phyloP scores from a whole-genome alignment of 2,888 invertebrate genomes.

The Andrena flavipes region DNA sequence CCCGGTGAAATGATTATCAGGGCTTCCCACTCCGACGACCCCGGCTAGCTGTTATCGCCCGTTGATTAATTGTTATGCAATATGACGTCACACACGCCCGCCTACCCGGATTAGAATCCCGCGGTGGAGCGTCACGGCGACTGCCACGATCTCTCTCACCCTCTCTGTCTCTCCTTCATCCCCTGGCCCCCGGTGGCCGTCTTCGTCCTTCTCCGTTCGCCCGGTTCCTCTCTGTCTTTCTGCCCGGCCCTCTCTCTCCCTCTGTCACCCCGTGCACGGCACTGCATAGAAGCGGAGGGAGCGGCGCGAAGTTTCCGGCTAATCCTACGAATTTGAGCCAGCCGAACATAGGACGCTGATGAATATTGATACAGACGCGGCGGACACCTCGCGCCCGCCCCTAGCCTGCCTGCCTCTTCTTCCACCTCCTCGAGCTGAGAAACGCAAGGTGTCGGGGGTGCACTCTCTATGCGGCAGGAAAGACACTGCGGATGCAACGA shows the following conservation, averaged over 20 bases:
- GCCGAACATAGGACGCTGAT: constrained; percentile 84
- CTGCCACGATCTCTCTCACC: constrained; percentile 65
- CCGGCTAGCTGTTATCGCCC: constrained; percentile 83
- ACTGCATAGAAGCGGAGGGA: constrained; percentile 71
- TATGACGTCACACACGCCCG: constrained; percentile 83
- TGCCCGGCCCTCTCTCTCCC: neutral
- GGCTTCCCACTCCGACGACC: constrained; percentile 82
- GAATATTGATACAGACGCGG: constrained; percentile 83
- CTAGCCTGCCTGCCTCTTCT: constrained; percentile 43
- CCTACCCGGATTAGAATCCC: constrained; percentile 82
- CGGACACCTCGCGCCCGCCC: constrained; percentile 50
- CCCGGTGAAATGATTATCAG: constrained; percentile 85
- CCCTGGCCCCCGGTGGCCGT: constrained; percentile 2
- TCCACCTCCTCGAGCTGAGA: constrained; percentile 65
- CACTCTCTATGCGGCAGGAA: constrained; percentile 22
- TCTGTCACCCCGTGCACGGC: constrained; percentile 19
- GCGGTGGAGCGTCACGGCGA: constrained; percentile 74
- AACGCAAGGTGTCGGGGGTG: constrained; percentile 75
- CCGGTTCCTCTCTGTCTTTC: neutral
- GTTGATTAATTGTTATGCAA: constrained; percentile 85
- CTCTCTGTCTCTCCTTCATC: constrained; percentile 6
- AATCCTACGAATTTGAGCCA: constrained; percentile 83
- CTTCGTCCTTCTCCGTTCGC: constrained; percentile 51
- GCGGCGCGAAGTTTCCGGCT: constrained; percentile 82
- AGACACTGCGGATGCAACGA: neutral